phyloP scores from a whole-genome alignment of 2,113 vertebrate genomes.

The Lucifuga dentata region DNA sequence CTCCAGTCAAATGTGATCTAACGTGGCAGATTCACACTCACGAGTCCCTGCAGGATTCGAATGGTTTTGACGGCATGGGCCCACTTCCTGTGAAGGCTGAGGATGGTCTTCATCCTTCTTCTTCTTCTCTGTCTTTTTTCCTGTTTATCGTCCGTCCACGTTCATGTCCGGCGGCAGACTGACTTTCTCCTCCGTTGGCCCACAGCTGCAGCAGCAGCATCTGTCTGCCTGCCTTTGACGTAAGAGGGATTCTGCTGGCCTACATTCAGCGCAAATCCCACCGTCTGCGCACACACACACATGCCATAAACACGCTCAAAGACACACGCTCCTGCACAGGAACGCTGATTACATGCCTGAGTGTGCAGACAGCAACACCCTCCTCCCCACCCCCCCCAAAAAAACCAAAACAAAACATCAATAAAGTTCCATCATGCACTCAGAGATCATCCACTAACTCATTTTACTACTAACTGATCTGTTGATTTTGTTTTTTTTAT shows the following conservation, averaged over 20 bases:
- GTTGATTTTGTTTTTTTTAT: too few species aligned
- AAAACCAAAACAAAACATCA: too few species aligned
- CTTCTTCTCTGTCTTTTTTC: conserved; percentile 26
- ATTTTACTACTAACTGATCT: too few species aligned
- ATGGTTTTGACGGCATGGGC: conserved; percentile 90
- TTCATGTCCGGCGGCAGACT: conserved; percentile 62
- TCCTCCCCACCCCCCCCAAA: too few species aligned
- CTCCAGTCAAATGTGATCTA: conserved; percentile 20
- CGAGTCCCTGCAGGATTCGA: conserved; percentile 89
- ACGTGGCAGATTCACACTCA: conserved; percentile 78
- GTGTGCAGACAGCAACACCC: not conserved
- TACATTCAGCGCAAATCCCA: conserved; percentile 94
- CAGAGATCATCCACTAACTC: too few species aligned
- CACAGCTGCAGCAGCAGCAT: conserved; percentile 77
- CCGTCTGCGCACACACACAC: conserved; percentile 74
- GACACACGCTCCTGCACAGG: conserved; percentile 49
- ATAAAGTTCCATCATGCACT: too few species aligned
- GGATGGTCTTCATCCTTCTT: conserved; percentile 87
- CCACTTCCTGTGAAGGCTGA: conserved; percentile 90
- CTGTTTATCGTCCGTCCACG: conserved; percentile 44
- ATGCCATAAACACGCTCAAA: conserved; percentile 55
- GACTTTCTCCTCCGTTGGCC: conserved; percentile 79
- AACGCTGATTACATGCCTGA: conserved; percentile 32
- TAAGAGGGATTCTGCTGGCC: conserved; percentile 93
- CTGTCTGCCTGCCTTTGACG: conserved; percentile 84